These are phyloP conservation scores for Callimorpha dominula DNA, from an alignment of 2,888 invertebrate genomes.

Conservation along the genomic window DNA sequence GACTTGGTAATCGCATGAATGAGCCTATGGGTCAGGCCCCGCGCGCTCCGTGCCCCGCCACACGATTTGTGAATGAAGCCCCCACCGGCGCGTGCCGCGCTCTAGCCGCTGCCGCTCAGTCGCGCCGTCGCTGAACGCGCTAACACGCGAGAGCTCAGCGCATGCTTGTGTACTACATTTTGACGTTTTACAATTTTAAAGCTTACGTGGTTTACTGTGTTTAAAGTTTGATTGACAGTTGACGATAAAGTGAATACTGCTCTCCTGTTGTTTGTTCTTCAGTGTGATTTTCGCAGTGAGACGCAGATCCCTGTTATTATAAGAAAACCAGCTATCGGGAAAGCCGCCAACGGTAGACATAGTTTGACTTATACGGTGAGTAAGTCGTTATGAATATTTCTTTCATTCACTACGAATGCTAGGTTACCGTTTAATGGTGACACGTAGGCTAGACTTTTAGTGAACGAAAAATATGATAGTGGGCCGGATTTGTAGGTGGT, in stretches of 20 bases:
- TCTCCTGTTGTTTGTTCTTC: constrained; percentile 43
- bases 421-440: constrained; percentile 68
- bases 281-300: constrained; percentile 58
- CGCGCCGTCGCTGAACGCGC: constrained; percentile 79
- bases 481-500: constrained; percentile 80
- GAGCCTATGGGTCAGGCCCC: constrained; percentile 68
- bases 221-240: constrained; percentile 59
- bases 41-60: constrained; percentile 72
- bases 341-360: constrained; percentile 69
- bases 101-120: constrained; percentile 76
- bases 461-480: constrained; percentile 75
- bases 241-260: constrained; percentile 57
- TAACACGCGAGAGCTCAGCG: constrained; percentile 80
- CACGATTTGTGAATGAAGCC: constrained; percentile 84
- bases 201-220: constrained; percentile 68
- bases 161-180: constrained; percentile 66
- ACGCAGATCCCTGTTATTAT: constrained; percentile 50
- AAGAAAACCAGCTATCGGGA: constrained; percentile 67
- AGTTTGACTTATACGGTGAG: constrained; percentile 78
- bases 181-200: constrained; percentile 76
- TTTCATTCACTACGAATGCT: constrained; percentile 62
- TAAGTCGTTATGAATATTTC: constrained; percentile 69
- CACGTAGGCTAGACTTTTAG: constrained; percentile 75
- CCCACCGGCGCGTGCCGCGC: constrained; percentile 82
- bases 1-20: constrained; percentile 76